Evolutionary conservation across 2,113 vertebrate genomes (phyloP).

Genomic region (Ailurus styani): DNA sequence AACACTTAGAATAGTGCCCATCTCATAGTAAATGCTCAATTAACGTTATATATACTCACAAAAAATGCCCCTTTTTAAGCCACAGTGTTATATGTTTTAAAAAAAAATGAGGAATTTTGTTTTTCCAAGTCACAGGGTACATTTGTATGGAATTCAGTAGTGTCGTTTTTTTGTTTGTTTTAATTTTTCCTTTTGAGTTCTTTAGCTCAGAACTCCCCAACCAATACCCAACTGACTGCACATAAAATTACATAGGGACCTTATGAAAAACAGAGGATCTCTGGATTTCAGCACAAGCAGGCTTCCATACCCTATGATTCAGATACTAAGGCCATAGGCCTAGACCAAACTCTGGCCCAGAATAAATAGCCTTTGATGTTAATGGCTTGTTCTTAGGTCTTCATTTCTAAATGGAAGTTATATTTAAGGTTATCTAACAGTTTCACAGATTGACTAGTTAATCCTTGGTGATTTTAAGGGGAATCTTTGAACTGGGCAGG

Average conservation of each 20-base stretch:
- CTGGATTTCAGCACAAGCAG: neutral
- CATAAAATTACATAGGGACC: neutral
- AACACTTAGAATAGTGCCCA: neutral
- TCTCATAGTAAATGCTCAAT: neutral
- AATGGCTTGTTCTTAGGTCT: neutral
- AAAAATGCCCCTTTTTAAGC: neutral
- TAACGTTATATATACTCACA: neutral
- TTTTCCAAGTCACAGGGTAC: neutral
- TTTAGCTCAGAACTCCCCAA: neutral
- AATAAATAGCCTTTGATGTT: neutral
- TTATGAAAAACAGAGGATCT: neutral
- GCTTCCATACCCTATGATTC: neutral
- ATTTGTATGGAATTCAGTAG: neutral
- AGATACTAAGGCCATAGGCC: neutral
- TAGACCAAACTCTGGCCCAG: neutral
- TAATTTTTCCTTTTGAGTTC: neutral
- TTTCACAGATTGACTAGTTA: neutral
- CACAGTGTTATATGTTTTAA: neutral
- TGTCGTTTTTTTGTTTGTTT: neutral
- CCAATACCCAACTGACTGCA: neutral
- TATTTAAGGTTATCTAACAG: neutral
- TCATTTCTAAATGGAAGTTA: neutral
- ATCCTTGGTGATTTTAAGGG: neutral
- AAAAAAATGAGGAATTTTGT: neutral
- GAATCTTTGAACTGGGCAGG: neutral